These are phyloP conservation scores for Eclectus roratus DNA, from an alignment of 2,113 vertebrate genomes.

Conservation along the genomic window DNA sequence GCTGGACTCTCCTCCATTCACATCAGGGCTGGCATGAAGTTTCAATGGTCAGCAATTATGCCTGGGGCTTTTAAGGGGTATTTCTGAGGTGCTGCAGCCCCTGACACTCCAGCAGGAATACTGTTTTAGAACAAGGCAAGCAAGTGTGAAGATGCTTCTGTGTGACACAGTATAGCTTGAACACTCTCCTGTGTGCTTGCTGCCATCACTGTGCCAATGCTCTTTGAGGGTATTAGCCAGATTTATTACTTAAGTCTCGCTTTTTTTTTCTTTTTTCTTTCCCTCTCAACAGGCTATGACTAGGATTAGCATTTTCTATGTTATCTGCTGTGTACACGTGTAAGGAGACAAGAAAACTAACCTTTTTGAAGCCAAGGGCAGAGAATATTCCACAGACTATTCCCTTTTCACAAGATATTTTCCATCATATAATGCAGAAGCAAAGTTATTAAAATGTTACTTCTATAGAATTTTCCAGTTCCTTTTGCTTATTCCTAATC, in stretches of 20 bases:
- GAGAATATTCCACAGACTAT: not conserved
- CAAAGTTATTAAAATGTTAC: constrained; percentile 11
- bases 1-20: not conserved
- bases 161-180: not conserved
- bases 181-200: not conserved
- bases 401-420: not conserved
- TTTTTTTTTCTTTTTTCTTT: not conserved
- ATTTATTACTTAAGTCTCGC: not conserved
- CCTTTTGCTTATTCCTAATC: constrained; percentile 46
- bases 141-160: not conserved
- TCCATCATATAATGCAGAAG: not conserved
- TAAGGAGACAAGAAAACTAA: not conserved
- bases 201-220: not conserved
- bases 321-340: not conserved
- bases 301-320: not conserved
- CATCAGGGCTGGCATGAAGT: not conserved
- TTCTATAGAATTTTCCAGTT: constrained; percentile 18
- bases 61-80: not conserved
- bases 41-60: not conserved
- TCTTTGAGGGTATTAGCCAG: not conserved
- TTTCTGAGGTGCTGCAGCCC: not conserved
- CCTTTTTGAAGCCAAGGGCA: not conserved
- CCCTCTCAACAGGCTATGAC: not conserved
- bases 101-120: not conserved
- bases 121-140: not conserved